A percentile compares a stretch with the other conserved stretches of the same genome.
phyloP scores from a whole-genome alignment of 2,113 vertebrate genomes.

The Takifugu bimaculatus region DNA sequence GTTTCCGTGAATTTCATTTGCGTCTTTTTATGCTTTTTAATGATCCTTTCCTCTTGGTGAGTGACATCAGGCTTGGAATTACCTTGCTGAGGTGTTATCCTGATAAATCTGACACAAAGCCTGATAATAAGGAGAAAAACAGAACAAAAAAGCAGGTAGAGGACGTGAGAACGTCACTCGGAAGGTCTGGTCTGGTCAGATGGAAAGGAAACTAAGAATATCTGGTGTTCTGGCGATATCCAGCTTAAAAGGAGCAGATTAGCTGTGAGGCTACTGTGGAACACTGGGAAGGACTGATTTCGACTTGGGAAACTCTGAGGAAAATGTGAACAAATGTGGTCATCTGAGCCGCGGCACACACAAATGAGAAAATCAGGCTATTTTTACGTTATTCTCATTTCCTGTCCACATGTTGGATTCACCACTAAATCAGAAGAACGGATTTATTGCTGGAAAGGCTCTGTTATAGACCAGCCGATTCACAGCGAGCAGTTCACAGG shows the following conservation, averaged over 20 bases:
- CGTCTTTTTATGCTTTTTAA: background rate
- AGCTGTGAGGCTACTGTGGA: constrained; percentile 18
- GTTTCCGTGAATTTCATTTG: background rate
- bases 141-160: background rate
- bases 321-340: background rate
- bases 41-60: too few relatives aligned
- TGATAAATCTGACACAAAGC: constrained; percentile 7
- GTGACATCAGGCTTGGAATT: too few relatives aligned
- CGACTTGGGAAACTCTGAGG: background rate
- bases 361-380: background rate
- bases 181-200: constrained; percentile 11
- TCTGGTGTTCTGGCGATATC: constrained; percentile 27
- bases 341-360: background rate
- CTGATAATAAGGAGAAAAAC: background rate
- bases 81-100: background rate
- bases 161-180: background rate
- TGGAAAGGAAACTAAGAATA: constrained; percentile 9
- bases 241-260: constrained; percentile 20
- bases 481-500: background rate
- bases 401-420: background rate
- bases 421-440: background rate
- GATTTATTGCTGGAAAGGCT: background rate
- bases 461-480: background rate
- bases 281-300: constrained; percentile 7
- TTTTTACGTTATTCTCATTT: background rate